A percentile compares a stretch with the other conserved stretches of the same genome.
Conservation (phyloP, 1,140 invertebrate genomes). For the Drosophila tani region DNA sequence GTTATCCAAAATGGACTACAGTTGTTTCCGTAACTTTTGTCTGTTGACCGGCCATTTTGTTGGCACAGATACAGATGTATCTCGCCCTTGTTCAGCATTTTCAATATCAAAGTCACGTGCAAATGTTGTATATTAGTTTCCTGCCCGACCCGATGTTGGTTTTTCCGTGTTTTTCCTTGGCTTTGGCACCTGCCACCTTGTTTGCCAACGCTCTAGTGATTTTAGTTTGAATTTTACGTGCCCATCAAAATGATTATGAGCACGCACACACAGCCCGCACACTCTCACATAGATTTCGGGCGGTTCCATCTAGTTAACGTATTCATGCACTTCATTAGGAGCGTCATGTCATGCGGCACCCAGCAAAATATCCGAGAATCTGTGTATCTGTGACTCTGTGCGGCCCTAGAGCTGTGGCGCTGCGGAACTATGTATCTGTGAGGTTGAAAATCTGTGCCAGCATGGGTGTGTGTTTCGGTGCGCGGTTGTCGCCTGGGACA, state of each 20-base stretch:
- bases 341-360: constrained; percentile 63
- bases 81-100: constrained; percentile 39
- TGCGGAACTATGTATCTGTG: constrained; percentile 2
- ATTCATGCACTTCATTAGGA: constrained; percentile 81
- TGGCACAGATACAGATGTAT: constrained; percentile 22
- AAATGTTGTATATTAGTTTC: constrained; percentile 77
- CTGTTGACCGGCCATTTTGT: constrained; percentile 60
- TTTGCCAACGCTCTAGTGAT: constrained; percentile 70
- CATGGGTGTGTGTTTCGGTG: constrained; percentile 5
- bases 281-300: constrained; percentile 28
- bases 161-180: constrained; percentile 30
- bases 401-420: neutral
- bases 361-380: constrained; percentile 13
- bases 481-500: constrained; percentile 38
- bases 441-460: constrained; percentile 15
- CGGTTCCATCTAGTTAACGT: constrained; percentile 58
- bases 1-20: constrained; percentile 24
- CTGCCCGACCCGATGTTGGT: constrained; percentile 29
- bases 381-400: constrained; percentile 6
- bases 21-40: constrained; percentile 23
- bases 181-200: constrained; percentile 30
- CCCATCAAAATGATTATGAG: constrained; percentile 80
- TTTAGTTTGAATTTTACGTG: constrained; percentile 81
- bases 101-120: constrained; percentile 80
- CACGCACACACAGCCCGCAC: constrained; percentile 37